Conservation (phyloP, 2,797 vertebrate genomes). For the Acanthurus leucopareius region DNA sequence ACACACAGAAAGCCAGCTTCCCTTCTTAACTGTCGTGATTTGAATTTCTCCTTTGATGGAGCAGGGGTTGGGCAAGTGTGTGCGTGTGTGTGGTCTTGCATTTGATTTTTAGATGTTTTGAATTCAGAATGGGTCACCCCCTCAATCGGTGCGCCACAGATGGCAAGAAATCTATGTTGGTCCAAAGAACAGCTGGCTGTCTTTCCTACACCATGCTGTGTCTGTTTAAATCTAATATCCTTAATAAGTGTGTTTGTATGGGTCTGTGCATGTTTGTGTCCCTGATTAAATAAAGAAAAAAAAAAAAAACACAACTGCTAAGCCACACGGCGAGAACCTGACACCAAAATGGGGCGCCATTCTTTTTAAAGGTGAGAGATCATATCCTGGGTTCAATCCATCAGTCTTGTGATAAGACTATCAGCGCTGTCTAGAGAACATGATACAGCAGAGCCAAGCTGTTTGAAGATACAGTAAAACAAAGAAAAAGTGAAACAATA, state of each 20-base stretch:
- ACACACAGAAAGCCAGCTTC: conserved; percentile 58
- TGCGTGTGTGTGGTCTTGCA: conserved; percentile 65
- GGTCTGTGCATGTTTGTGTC: conserved; percentile 31
- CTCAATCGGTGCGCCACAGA: conserved; percentile 73
- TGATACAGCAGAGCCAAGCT: conserved; percentile 52
- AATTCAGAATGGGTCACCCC: conserved; percentile 73
- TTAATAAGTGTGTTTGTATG: conserved; percentile 68
- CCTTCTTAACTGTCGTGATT: conserved; percentile 64
- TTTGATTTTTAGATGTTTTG: conserved; percentile 76
- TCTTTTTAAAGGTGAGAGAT: conserved; percentile 46
- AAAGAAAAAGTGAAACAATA: conserved; percentile 62
- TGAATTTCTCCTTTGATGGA: conserved; percentile 76
- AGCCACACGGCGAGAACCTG: conserved; percentile 27
- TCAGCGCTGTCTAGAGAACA: conserved; percentile 56
- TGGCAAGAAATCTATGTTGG: conserved; percentile 76
- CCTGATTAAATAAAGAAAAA: conserved; percentile 42
- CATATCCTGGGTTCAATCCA: conserved; percentile 48
- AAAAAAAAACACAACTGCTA: conserved; percentile 19
- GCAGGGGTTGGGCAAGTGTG: conserved; percentile 47
- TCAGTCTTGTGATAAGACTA: conserved; percentile 53
- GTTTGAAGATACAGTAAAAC: conserved; percentile 61
- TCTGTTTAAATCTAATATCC: conserved; percentile 74
- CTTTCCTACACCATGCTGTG: conserved; percentile 71
- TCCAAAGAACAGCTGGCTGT: conserved; percentile 81
- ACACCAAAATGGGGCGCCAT: conserved; percentile 6